These are phyloP conservation scores for Metalampra italica DNA, from an alignment of 2,888 invertebrate genomes.

Conservation along the genomic window DNA sequence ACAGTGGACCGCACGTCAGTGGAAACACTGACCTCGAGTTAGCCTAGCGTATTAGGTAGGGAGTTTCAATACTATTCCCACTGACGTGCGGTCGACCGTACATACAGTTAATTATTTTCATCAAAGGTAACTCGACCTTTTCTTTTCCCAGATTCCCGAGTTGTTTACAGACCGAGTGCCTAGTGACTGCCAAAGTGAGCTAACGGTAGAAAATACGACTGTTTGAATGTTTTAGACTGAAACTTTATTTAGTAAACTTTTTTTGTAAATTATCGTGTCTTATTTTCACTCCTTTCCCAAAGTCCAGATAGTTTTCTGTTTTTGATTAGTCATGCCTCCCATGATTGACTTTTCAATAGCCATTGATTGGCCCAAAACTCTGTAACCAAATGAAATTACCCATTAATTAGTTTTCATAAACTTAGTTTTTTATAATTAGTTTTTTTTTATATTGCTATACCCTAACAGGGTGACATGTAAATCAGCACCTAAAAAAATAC, in stretches of 20 bases:
- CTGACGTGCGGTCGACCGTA: too few species aligned
- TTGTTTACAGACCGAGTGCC: conserved; percentile 70
- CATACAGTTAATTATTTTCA: too few species aligned
- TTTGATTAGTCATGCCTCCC: conserved; percentile 62
- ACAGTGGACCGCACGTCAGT: too few species aligned
- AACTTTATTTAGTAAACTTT: conserved; percentile 26
- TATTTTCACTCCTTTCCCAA: conserved; percentile 31
- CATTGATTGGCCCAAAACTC: conserved; percentile 62
- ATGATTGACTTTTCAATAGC: conserved; percentile 62
- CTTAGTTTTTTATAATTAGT: too few species aligned
- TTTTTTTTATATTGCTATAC: too few species aligned
- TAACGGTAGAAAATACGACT: conserved; percentile 56
- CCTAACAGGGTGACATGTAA: too few species aligned
- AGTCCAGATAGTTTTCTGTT: conserved; percentile 67
- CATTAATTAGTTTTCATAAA: too few species aligned
- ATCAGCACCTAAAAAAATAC: too few species aligned
- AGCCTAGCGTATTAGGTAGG: too few species aligned
- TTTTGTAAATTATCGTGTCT: conserved; percentile 1
- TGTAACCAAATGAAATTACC: conserved; percentile 52
- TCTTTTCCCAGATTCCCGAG: conserved; percentile 63
- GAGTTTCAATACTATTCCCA: too few species aligned
- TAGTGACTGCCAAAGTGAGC: conserved; percentile 70
- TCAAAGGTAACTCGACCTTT: background rate
- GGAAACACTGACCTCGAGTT: too few species aligned
- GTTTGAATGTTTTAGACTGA: conserved; percentile 23